Base-by-base conservation (phyloP, 30 jellyfish, hydroid and myxozoan genomes). In the Hydractinia symbiolongicarpus region DNA sequence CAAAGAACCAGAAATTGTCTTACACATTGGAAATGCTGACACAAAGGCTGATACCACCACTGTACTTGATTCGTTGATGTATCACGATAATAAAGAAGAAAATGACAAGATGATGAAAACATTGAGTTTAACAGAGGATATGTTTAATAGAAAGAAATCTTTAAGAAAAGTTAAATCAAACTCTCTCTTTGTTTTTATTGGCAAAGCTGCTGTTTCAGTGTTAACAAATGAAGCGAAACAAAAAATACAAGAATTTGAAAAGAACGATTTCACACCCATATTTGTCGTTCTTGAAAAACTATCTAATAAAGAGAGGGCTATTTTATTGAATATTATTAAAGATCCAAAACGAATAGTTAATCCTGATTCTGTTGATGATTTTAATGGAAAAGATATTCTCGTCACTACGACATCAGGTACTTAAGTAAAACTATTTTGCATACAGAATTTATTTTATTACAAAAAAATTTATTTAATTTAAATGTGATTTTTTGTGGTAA, bases 261-360 rank as follows among this genome's bases (percentile, higher is more conserved):
- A 11, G 58, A 21, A 40, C 14, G 66, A 50, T 10, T 4, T 58
- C 7, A 40, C 4, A 50, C 66, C 66, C 51, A 5, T 74, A 11
- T 74, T 74, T 74, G 83, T 74, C 6, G 67, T 74, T 50, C 8
- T 74, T 74, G 83, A 5, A 49, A 58, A 74, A n/a, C 14, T 74
- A 5, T 74, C 68, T 4, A 55, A 6, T 11, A 50, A 50, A 10
- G 70, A 74, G 30, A 55, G 4, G 7, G 61, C 51, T 50, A 67
- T 50, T n/a, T 58, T 74, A 50, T 20, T 74, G 0, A 30, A 50
- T 8, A 30, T 30, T 50, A 67, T 74, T 0, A 49, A 58, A 10
- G 54, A 55, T 55, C 8, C n/a, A 50, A 44, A 53, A 74, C 62
- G 54, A 6, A 74, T 74, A 14, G 54, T 74, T 50, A 74, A 58